Conservation (phyloP, 1,140 invertebrate species). For the Portunus trituberculatus region DNA sequence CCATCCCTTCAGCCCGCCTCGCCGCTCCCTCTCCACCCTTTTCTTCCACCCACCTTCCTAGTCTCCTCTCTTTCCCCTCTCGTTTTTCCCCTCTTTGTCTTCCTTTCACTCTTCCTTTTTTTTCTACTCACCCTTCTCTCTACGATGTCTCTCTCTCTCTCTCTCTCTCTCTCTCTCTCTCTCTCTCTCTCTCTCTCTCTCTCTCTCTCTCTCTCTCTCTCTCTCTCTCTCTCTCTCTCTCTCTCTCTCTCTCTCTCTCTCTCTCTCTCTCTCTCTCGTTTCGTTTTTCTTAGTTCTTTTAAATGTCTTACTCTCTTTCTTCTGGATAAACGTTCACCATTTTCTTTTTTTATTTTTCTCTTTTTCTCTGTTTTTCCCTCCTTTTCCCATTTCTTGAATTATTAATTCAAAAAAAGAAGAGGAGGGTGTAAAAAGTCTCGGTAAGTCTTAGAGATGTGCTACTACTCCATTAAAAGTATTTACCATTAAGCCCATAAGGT, state of each 20-base stretch:
- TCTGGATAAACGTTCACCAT: too few relatives aligned
- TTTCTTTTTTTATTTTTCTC: neutral
- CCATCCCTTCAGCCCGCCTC: too few relatives aligned
- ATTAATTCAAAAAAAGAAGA: neutral
- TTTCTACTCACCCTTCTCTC: conserved; percentile 20
- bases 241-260: conserved; percentile 30
- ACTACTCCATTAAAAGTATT: neutral
- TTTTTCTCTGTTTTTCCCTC: conserved; percentile 26
- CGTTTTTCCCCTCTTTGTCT: neutral
- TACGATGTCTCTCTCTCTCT: neutral
- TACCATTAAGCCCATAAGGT: neutral
- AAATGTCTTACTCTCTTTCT: neutral
- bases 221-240: conserved; percentile 27
- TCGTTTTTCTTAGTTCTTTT: neutral
- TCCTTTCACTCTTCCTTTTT: neutral
- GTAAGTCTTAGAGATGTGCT: neutral
- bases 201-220: neutral
- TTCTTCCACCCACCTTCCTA: neutral
- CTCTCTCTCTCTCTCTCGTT: conserved; percentile 25
- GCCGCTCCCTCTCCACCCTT: too few relatives aligned
- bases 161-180: conserved; percentile 43
- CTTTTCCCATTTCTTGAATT: neutral
- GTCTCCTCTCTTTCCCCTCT: neutral
- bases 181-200: neutral
- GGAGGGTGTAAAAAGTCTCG: neutral